Evolutionary conservation across 2,113 vertebrate genomes (phyloP), one percentile per base, ranked within the genome.

Genomic region (Gasterosteus nipponicus): DNA sequence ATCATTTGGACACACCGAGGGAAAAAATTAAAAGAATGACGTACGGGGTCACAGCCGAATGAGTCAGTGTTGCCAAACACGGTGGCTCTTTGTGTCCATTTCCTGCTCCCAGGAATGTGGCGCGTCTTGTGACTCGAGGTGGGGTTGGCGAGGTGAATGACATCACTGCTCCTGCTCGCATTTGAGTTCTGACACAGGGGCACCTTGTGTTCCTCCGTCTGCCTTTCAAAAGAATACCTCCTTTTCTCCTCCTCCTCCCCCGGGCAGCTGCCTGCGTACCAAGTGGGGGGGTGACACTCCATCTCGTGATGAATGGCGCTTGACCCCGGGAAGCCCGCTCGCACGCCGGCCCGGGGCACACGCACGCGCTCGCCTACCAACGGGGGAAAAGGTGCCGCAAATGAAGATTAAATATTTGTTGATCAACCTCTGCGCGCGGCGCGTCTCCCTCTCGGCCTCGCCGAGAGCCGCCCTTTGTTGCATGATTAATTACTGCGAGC

Each of bases 261-360:
- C 77, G 81, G 86, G 91, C 92, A 91, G 91, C 97, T 98, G 96
- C 96, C 96, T 95, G 93, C 87, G 89, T 94, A 94, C 93, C 94
- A 95, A 95, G 94, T 94, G 95, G 94, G 35, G 35, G 35, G 35
- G 35, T 97, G 96, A 96, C 96, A 96, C 96, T 96, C 96, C 94
- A 95, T 92, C 92, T 95, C 94, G 95, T 99, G 96, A 99, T 99
- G 96, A 97, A 99, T 98, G 97, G 95, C 94, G 92, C 95, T 97
- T 97, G 96, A 97, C 97, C 97, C 79, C 93, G 80, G 88, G 92
- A 95, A 77, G 35, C 86, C 93, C 89, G 91, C 90, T 95, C 95
- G 70, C 77, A 76, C 38, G 35, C 35, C 35, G 6, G 35, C 4
- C 35, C 35, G 35, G 35, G 22, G 22, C 22, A 26, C 87, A 80